Evolutionary conservation across 1,140 invertebrate species (phyloP).

Genomic region (Paraescarpia echinospica): DNA sequence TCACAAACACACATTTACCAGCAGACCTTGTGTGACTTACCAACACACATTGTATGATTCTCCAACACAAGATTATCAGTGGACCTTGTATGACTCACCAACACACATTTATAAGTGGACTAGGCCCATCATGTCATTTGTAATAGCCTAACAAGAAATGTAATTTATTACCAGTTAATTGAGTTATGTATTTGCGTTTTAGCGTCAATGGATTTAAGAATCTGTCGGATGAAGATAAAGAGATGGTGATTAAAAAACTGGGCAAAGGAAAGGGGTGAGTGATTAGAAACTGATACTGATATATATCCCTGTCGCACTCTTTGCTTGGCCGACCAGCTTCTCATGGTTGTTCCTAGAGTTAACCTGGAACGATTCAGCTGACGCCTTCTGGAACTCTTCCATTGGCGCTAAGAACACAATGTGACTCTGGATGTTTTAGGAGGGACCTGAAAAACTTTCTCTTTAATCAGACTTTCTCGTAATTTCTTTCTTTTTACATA

Average conservation of each 20-base stretch:
- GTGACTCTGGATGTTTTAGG: too few relatives aligned
- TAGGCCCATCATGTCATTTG: too few relatives aligned
- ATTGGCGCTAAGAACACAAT: too few relatives aligned
- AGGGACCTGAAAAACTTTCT: too few relatives aligned
- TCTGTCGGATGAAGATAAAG: constrained; percentile 76
- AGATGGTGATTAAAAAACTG: constrained; percentile 69
- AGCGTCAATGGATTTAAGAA: constrained; percentile 66
- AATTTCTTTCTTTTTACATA: too few relatives aligned
- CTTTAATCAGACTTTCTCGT: too few relatives aligned
- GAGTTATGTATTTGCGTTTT: neutral
- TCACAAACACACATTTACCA: too few relatives aligned
- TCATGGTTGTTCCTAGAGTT: too few relatives aligned
- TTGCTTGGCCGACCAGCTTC: too few relatives aligned
- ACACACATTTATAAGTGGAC: neutral
- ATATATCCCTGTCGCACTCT: too few relatives aligned
- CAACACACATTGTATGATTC: neutral
- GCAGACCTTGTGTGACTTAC: neutral
- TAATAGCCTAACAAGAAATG: constrained; percentile 33
- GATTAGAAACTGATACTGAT: constrained; percentile 16
- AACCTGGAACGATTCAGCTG: too few relatives aligned
- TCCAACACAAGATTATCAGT: neutral
- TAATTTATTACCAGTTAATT: constrained; percentile 30
- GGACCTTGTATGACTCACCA: neutral
- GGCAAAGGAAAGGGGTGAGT: constrained; percentile 60
- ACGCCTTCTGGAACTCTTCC: too few relatives aligned